Percentiles rank a stretch among this genome's conserved stretches.
Evolutionary conservation across 2,888 invertebrate genomes (phyloP).

Genomic region (Gortyna flavago): DNA sequence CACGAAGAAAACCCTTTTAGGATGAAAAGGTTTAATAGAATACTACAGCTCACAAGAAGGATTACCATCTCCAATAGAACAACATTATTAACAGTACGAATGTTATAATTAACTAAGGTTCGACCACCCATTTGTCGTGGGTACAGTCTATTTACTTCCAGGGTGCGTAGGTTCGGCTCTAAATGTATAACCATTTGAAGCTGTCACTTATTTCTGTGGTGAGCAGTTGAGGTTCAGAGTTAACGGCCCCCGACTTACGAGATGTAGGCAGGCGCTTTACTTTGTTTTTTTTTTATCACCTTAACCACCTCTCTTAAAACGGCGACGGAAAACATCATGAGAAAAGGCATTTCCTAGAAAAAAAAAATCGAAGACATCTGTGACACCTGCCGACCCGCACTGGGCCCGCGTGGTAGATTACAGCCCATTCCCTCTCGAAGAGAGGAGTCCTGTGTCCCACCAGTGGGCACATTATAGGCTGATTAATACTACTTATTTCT

Average conservation of each 20-base stretch:
- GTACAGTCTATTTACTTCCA: constrained; percentile 4
- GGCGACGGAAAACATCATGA: too few species aligned
- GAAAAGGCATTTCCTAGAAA: too few species aligned
- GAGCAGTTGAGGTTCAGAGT: background rate
- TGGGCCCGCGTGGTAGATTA: too few species aligned
- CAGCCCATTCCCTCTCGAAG: too few species aligned
- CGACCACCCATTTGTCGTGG: constrained; percentile 50
- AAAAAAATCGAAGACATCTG: too few species aligned
- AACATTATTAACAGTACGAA: constrained; percentile 33
- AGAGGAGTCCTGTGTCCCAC: too few species aligned
- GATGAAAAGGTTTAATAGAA: background rate
- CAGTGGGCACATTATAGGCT: too few species aligned
- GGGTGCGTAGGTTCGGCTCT: constrained; percentile 3
- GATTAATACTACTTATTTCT: background rate
- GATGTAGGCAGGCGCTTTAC: background rate
- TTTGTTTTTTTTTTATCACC: too few species aligned
- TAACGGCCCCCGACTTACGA: background rate
- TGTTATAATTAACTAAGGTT: constrained; percentile 36
- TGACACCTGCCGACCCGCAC: too few species aligned
- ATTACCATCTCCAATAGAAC: constrained; percentile 28
- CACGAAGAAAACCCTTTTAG: background rate
- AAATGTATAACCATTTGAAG: constrained; percentile 22
- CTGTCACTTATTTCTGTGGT: background rate
- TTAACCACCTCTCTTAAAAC: background rate
- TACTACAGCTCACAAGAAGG: background rate